phyloP scores from a whole-genome alignment of 2,797 vertebrate genomes.

The Gymnothorax reevesii region DNA sequence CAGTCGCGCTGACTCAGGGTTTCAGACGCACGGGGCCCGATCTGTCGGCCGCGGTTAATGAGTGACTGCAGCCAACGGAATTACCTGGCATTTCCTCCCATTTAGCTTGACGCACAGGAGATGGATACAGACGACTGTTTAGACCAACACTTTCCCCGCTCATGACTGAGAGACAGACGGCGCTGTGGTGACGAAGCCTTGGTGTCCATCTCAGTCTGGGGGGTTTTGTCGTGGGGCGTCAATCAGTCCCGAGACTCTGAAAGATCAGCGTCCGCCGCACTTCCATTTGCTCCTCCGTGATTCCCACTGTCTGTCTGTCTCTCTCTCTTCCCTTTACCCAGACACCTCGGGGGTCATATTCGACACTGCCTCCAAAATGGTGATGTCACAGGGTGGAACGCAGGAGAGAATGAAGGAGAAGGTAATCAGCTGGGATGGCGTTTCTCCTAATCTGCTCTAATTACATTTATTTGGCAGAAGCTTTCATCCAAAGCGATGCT shows the following conservation, averaged over 20 bases:
- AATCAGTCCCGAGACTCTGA: too few relatives aligned
- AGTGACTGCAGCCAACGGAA: neutral
- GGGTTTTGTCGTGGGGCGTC: too few relatives aligned
- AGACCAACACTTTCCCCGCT: too few relatives aligned
- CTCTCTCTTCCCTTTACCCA: constrained; percentile 46
- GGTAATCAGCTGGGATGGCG: constrained; percentile 65
- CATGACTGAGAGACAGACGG: too few relatives aligned
- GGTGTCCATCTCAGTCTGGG: too few relatives aligned
- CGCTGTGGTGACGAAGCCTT: too few relatives aligned
- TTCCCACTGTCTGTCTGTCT: neutral
- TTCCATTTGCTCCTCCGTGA: neutral
- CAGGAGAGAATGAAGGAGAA: constrained; percentile 97
- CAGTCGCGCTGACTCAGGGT: neutral
- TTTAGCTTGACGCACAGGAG: too few relatives aligned
- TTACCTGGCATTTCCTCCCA: neutral
- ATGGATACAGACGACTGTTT: too few relatives aligned
- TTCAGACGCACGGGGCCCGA: neutral
- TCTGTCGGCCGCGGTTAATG: constrained; percentile 15
- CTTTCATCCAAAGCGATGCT: too few relatives aligned
- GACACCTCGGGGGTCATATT: constrained; percentile 91
- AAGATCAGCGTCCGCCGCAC: too few relatives aligned
- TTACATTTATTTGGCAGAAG: too few relatives aligned
- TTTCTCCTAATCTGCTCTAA: too few relatives aligned
- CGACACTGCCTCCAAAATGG: constrained; percentile 92
- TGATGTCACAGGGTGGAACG: constrained; percentile 91